Evolutionary conservation across 2,888 invertebrate species (phyloP), one percentile per base, ranked within the genome.

Genomic region (Protophormia terraenovae): DNA sequence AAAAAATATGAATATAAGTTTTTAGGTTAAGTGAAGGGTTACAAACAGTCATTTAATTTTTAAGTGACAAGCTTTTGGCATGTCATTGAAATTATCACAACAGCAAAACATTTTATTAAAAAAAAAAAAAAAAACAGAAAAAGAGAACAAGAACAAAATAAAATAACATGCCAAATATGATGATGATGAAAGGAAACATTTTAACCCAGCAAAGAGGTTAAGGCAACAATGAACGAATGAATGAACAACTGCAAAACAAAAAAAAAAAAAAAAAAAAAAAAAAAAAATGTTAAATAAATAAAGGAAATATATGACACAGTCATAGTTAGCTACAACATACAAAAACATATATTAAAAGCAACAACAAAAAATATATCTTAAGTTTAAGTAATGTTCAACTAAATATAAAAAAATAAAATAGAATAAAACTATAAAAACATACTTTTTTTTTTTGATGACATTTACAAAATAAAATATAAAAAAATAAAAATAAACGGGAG

Each of bases 11-110:
- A n/a, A n/a, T 16, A 32, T 7, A 62, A n/a, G 8, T 53, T 64
- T 79, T 53, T 29, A n/a, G 73, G 83, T 79, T 64, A 84, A 84
- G 73, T 75, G 69, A 76, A 64, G 67, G 69, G 69, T 75, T 79
- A 71, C 60, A 55, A 79, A 22, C 45, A 66, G 38, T 41, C 50
- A 72, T 66, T 80, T 72, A 80, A 32, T 76, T 76, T 72, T 67
- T 16, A 35, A 75, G 72, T 73, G 72, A 79, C 83, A 78, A 60
- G 58, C 58, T 53, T 69, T 72, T 79, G 78, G 60, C 83, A 75
- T 60, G 53, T 62, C 41, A 67, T 73, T 69, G 83, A 73, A 67
- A 50, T 60, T 50, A 41, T 62, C 32, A 35, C 41, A 64, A 76
- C 45, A 58, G 55, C 19, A 71, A 62, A 71, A 62, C 41, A 41